Evolutionary conservation across 1,140 invertebrate genomes (phyloP).

Genomic region (Palaemon carinicauda): DNA sequence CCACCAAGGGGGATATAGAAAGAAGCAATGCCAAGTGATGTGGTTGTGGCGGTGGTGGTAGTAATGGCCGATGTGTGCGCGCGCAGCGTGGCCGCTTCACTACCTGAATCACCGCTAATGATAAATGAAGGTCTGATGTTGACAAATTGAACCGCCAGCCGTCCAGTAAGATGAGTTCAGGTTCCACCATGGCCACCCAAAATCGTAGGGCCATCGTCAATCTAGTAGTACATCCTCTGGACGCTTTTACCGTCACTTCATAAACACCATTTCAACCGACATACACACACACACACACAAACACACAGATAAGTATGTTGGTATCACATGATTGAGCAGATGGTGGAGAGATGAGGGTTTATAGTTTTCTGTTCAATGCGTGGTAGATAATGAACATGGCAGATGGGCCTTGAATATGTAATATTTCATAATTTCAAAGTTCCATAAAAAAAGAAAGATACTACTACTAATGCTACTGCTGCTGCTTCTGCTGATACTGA

Average conservation of each 20-base stretch:
- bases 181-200: background rate
- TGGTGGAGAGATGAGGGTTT: too few relatives aligned
- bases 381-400: too few relatives aligned
- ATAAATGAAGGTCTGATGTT: slow-evolving; percentile 47
- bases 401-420: too few relatives aligned
- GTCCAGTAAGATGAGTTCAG: slow-evolving; percentile 38
- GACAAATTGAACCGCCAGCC: slow-evolving; percentile 38
- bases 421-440: too few relatives aligned
- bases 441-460: too few relatives aligned
- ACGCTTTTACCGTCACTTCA: background rate
- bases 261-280: too few relatives aligned
- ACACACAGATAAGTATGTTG: too few relatives aligned
- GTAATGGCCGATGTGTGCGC: background rate
- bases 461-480: too few relatives aligned
- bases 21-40: background rate
- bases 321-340: too few relatives aligned
- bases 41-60: background rate
- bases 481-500: too few relatives aligned
- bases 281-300: too few relatives aligned
- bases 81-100: background rate
- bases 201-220: background rate
- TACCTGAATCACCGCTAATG: slow-evolving; percentile 46
- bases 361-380: too few relatives aligned
- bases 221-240: background rate
- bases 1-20: background rate